These are phyloP conservation scores for Echinarachnius parma DNA, from an alignment of 53 echinoderm and acorn worm species.

Conservation along the genomic window DNA sequence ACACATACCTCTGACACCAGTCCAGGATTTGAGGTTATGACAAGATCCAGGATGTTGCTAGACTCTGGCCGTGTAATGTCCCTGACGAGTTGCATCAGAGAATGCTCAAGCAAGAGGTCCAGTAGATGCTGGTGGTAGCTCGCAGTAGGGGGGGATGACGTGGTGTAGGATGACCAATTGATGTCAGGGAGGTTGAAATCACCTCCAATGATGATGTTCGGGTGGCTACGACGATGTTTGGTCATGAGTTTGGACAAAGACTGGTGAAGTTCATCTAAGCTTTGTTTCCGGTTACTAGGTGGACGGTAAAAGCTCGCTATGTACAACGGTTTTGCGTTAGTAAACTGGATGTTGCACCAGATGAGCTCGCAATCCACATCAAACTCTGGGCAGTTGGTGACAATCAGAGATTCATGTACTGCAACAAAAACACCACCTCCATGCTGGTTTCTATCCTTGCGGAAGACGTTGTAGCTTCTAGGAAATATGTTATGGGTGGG, in stretches of 20 bases:
- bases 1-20: slow-evolving; percentile 10
- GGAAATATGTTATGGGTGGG: slow-evolving; percentile 48
- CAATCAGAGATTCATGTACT: slow-evolving; percentile 14
- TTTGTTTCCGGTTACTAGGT: background rate
- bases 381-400: slow-evolving; percentile 28
- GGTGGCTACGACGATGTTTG: slow-evolving; percentile 24
- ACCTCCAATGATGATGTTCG: slow-evolving; percentile 39
- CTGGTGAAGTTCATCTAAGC: background rate
- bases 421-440: slow-evolving; percentile 57
- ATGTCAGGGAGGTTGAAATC: slow-evolving; percentile 47
- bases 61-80: slow-evolving; percentile 40
- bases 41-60: slow-evolving; percentile 27
- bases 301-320: slow-evolving; percentile 49
- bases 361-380: slow-evolving; percentile 44
- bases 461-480: slow-evolving; percentile 28
- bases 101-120: slow-evolving; percentile 23
- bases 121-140: slow-evolving; percentile 18
- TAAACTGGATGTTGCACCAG: slow-evolving; percentile 36
- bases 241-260: slow-evolving; percentile 13
- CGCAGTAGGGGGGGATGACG: background rate
- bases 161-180: slow-evolving; percentile 10
- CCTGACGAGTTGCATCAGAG: slow-evolving; percentile 24
- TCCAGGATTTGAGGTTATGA: slow-evolving; percentile 44
- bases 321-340: slow-evolving; percentile 24
- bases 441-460: slow-evolving; percentile 38